Evolutionary conservation across 2,797 vertebrate genomes (phyloP).

Genomic region (Lagodon rhomboides): DNA sequence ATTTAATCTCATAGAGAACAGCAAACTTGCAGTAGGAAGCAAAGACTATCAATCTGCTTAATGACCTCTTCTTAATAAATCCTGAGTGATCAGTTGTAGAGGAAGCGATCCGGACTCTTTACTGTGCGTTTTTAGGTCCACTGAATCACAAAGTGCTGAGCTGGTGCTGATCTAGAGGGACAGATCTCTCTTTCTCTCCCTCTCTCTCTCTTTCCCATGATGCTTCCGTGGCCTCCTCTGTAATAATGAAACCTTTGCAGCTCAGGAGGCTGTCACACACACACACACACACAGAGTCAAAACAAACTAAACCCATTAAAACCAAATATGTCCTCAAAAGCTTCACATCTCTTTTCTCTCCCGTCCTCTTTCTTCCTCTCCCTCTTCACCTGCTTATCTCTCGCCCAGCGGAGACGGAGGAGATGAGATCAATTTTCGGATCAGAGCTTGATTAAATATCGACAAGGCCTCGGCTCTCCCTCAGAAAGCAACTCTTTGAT

Average conservation of each 20-base stretch:
- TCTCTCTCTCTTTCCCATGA: not conserved
- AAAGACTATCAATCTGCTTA: slow-evolving; percentile 40
- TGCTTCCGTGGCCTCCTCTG: slow-evolving; percentile 11
- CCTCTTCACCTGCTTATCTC: slow-evolving; percentile 54
- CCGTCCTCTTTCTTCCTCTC: slow-evolving; percentile 7
- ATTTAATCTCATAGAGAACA: not conserved
- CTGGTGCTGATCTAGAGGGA: slow-evolving; percentile 65
- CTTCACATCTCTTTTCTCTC: not conserved
- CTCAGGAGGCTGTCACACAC: slow-evolving; percentile 14
- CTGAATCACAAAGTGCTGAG: slow-evolving; percentile 74
- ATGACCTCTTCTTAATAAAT: slow-evolving; percentile 49
- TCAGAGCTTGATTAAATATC: slow-evolving; percentile 72
- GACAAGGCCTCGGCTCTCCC: slow-evolving; percentile 48
- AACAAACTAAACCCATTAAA: slow-evolving; percentile 33
- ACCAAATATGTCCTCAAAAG: slow-evolving; percentile 27
- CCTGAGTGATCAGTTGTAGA: slow-evolving; percentile 54
- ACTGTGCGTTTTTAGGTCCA: slow-evolving; percentile 43
- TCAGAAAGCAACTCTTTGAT: slow-evolving; percentile 64
- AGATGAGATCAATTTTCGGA: slow-evolving; percentile 69
- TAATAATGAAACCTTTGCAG: slow-evolving; percentile 22
- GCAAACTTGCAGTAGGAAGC: slow-evolving; percentile 20
- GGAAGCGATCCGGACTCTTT: slow-evolving; percentile 56
- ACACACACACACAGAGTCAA: slow-evolving; percentile 15
- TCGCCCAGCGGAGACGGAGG: slow-evolving; percentile 35
- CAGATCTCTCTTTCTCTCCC: not conserved